Evolutionary conservation across 2,113 vertebrate genomes (phyloP).

Genomic region (Talpa occidentalis): DNA sequence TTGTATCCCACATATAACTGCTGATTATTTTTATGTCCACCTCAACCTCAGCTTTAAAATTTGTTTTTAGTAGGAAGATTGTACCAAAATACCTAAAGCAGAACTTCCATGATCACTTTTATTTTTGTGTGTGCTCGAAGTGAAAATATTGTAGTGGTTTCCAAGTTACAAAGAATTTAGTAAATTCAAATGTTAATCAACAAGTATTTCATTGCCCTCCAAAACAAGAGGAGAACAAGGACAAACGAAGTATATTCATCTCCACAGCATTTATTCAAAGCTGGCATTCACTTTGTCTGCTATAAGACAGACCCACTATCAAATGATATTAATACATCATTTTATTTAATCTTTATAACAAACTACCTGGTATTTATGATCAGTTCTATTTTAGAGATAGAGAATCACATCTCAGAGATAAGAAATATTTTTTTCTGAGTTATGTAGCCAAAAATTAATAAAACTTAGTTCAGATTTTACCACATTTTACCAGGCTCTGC

Average conservation of each 20-base stretch:
- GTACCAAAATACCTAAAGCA: not conserved
- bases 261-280: not conserved
- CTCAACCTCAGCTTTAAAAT: not conserved
- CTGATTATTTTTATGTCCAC: not conserved
- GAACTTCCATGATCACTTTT: not conserved
- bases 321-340: not conserved
- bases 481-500: not conserved
- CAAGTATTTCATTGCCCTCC: not conserved
- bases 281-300: not conserved
- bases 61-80: not conserved
- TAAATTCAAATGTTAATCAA: not conserved
- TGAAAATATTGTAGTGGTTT: constrained; percentile 12
- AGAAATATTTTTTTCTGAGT: not conserved
- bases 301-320: not conserved
- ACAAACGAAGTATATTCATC: not conserved
- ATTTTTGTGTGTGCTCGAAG: not conserved
- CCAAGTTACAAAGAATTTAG: not conserved
- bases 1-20: no score
- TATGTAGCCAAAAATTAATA: not conserved
- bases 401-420: not conserved
- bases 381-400: not conserved
- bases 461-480: not conserved
- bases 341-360: not conserved
- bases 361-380: not conserved
- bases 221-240: not conserved